phyloP scores from a whole-genome alignment of 2,888 invertebrate species.

The Resseliella maxima region DNA sequence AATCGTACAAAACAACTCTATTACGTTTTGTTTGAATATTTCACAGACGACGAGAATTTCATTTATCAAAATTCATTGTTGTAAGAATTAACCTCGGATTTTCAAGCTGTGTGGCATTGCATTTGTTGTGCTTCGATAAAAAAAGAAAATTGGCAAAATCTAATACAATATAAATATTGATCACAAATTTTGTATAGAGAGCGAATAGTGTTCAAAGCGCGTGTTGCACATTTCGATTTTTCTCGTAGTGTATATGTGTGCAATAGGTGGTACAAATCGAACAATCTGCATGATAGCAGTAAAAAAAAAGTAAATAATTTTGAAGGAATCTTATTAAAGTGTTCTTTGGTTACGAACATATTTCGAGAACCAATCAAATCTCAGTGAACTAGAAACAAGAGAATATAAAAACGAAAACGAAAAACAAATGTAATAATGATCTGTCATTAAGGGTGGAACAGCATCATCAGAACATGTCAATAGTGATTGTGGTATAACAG shows the following conservation, averaged over 20 bases:
- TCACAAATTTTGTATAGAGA: neutral
- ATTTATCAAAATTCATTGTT: neutral
- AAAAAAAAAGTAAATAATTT: neutral
- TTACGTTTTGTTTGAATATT: neutral
- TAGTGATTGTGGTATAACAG: constrained; percentile 21
- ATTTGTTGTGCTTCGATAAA: constrained; percentile 9
- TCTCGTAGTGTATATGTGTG: neutral
- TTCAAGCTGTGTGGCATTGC: neutral
- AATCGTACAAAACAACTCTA: neutral
- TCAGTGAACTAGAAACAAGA: constrained; percentile 17
- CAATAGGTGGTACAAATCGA: constrained; percentile 11
- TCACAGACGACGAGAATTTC: constrained; percentile 13
- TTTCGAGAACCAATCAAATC: constrained; percentile 7
- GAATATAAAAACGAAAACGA: neutral
- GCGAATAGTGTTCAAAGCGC: constrained; percentile 33
- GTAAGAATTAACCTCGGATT: neutral
- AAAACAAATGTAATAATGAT: constrained; percentile 11
- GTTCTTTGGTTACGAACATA: neutral
- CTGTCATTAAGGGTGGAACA: constrained; percentile 45
- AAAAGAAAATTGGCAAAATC: neutral
- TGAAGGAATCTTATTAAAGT: neutral
- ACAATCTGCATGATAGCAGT: neutral
- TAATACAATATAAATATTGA: neutral
- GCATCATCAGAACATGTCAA: constrained; percentile 31
- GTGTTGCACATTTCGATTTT: constrained; percentile 3